Percentiles rank a stretch among this genome's conserved stretches.
These are phyloP conservation scores for Heptranchias perlo DNA, from an alignment of 2,113 vertebrate genomes.

Conservation along the genomic window DNA sequence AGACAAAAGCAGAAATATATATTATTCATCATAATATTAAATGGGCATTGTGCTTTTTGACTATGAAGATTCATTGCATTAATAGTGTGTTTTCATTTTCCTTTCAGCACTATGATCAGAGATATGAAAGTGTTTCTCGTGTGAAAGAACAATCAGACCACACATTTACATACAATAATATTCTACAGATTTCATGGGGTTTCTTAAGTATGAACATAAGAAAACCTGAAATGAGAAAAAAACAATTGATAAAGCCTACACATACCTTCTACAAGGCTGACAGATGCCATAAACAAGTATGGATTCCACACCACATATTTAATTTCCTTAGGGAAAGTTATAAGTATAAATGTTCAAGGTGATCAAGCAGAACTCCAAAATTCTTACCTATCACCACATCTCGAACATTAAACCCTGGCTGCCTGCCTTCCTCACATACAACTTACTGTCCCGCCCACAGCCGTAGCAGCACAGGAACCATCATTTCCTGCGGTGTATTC, in stretches of 20 bases:
- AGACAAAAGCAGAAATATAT: background rate
- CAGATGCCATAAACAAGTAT: background rate
- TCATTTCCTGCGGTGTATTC: background rate
- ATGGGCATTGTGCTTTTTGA: background rate
- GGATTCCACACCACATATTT: background rate
- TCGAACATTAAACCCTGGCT: background rate
- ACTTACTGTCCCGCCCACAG: background rate
- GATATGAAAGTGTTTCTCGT: background rate
- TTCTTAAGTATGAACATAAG: background rate
- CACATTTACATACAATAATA: background rate
- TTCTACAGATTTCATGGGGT: background rate
- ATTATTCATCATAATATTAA: constrained; percentile 13
- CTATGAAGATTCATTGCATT: background rate
- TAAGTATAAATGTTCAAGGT: background rate
- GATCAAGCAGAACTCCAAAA: background rate
- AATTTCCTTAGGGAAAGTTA: background rate
- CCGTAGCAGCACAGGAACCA: background rate
- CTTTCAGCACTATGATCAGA: background rate
- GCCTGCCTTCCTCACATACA: background rate
- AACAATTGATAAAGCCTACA: too few species aligned
- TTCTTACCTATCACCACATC: background rate
- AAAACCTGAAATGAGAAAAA: background rate
- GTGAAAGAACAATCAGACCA: background rate
- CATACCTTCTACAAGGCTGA: background rate
- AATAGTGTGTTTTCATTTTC: background rate